Conservation (phyloP, 2,113 vertebrate species). For the Meleagris gallopavo region DNA sequence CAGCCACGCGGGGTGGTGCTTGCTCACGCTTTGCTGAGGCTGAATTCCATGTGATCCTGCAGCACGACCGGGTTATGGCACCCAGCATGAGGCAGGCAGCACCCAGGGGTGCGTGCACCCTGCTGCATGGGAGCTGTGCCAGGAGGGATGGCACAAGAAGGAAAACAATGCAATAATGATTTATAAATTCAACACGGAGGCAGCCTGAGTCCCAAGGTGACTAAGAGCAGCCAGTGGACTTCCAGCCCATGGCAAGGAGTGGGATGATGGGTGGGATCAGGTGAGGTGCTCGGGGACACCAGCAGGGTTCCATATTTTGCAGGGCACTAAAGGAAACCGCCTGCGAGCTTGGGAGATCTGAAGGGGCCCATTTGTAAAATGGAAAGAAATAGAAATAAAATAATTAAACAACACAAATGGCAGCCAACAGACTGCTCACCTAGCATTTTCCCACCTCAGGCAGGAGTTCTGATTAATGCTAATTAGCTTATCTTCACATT, state of each 20-base stretch:
- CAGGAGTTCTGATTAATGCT: slow-evolving; percentile 72
- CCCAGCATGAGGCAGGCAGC: neutral
- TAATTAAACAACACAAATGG: slow-evolving; percentile 43
- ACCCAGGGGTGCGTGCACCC: neutral
- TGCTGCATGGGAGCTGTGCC: neutral
- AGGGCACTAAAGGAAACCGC: neutral
- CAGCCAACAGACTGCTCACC: slow-evolving; percentile 65
- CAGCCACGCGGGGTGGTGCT: neutral
- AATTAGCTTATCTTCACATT: slow-evolving; percentile 69
- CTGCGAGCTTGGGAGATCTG: neutral
- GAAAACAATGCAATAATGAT: neutral
- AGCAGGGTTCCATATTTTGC: neutral
- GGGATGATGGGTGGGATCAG: neutral
- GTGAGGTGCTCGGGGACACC: neutral
- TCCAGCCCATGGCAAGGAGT: neutral
- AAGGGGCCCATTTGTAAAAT: slow-evolving; percentile 16
- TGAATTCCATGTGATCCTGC: neutral
- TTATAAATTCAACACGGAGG: neutral
- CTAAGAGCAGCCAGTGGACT: neutral
- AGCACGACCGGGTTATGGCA: neutral
- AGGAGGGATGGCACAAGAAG: neutral
- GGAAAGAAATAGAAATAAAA: slow-evolving; percentile 42
- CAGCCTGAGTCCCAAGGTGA: neutral
- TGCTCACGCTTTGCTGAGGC: neutral
- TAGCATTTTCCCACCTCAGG: slow-evolving; percentile 69